Percentiles rank a stretch among this genome's conserved stretches.
Conservation (phyloP, 2,113 vertebrate species). For the Casuarius casuarius region DNA sequence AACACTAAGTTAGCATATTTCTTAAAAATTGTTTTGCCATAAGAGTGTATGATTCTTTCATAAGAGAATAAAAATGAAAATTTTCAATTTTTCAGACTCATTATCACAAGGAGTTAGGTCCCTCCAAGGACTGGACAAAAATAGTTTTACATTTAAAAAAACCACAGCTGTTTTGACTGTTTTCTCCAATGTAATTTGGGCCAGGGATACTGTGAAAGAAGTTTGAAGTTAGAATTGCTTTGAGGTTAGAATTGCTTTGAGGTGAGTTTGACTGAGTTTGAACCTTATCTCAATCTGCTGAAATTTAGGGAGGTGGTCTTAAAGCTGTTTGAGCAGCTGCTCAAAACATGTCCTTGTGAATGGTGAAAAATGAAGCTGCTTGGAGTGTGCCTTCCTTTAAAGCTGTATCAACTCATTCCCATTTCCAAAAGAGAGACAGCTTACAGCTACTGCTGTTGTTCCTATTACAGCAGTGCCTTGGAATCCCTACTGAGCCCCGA, state of each 20-base stretch:
- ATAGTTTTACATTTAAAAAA: not conserved
- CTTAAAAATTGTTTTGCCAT: not conserved
- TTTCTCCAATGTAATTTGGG: slow-evolving; percentile 6
- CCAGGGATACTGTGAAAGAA: not conserved
- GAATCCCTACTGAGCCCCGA: not conserved
- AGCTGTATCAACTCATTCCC: not conserved
- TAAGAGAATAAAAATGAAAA: not conserved
- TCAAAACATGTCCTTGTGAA: not conserved
- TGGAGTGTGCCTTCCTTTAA: not conserved
- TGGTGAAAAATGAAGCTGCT: not conserved
- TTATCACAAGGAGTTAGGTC: not conserved
- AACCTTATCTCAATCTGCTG: not conserved
- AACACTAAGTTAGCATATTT: not conserved
- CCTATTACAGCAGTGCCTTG: not conserved
- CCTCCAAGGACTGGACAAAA: not conserved
- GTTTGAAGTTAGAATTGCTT: not conserved
- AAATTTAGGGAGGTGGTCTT: not conserved
- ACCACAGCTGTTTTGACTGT: not conserved
- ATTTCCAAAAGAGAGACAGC: not conserved
- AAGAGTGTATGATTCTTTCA: not conserved
- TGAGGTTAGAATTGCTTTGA: not conserved
- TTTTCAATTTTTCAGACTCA: not conserved
- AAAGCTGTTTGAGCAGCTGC: slow-evolving; percentile 6
- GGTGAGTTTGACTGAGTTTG: slow-evolving; percentile 4
- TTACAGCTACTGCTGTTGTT: not conserved